Evolutionary conservation across 2,797 vertebrate genomes (phyloP).

Genomic region (Telmatherina bonti): DNA sequence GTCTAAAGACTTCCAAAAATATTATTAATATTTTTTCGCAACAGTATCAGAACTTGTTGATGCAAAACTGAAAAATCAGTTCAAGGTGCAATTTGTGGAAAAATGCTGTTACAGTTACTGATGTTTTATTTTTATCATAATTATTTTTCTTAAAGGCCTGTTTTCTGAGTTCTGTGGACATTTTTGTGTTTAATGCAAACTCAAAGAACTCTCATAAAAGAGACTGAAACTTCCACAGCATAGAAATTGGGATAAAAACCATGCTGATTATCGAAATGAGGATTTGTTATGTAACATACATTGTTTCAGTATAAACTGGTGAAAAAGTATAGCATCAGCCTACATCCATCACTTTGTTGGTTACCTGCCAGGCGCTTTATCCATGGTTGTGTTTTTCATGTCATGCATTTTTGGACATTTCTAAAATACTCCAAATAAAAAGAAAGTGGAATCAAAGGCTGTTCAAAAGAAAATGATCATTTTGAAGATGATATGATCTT

Average conservation of each 20-base stretch:
- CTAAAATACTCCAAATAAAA: neutral
- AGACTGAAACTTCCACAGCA: neutral
- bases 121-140: no score
- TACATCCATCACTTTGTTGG: neutral
- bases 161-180: neutral
- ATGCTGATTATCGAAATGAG: neutral
- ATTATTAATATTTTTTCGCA: neutral
- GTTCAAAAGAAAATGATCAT: neutral
- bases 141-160: neutral
- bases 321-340: neutral
- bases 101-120: neutral
- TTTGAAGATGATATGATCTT: neutral
- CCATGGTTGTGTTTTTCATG: neutral
- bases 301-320: neutral
- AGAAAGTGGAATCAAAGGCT: neutral
- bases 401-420: neutral
- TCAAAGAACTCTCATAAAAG: neutral
- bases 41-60: neutral
- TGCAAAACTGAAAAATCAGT: neutral
- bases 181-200: neutral
- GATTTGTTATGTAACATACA: neutral
- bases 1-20: neutral
- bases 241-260: neutral
- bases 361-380: neutral
- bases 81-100: neutral